Base-by-base conservation (phyloP, 1,140 invertebrate genomes). In the Cydia strobilella region DNA sequence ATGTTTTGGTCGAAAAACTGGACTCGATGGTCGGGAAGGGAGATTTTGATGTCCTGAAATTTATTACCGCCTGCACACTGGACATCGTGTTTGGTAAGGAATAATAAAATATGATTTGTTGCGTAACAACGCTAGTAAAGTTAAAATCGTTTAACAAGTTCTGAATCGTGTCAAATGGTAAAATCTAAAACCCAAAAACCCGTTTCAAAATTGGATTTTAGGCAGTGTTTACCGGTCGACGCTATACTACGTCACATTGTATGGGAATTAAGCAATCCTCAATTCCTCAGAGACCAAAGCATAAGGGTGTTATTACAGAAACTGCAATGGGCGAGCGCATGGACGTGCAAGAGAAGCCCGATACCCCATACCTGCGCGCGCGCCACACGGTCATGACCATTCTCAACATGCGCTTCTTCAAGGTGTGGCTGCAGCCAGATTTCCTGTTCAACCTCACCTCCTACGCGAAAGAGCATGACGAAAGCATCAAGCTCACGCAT, bases 1-100 rank as follows among this genome's bases (percentile, higher is more conserved):
- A 93, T 27, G 92, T 95, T 25, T 86, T 97, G 71, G 79, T 94
- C 0, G 79, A 94, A 5, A 93, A 94, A 75, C 89, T 97, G 54
- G 82, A 76, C 78, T 89, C 87, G 76, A 85, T 90, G 77, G 73
- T 79, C 20, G 82, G 82, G 15, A 86, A 84, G 51, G 82, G 74
- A 82, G 79, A 93, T 73, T 94, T 95, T 76, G 94, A 96, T 78
- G 93, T 97, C 35, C 94, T 95, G 76, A 93, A 94, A 25, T 93
- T 94, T 42, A 89, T 97, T 5, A 95, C 95, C 2, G 90, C 94
- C 3, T 96, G 95, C 87, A 95, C 96, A 35, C 84, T 97, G 48
- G 96, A 97, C 78, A 96, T 96, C 72, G 96, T 97, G 65, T 96
- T 95, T 89, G 96, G 95, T 95, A 89, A 92, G 90, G 82, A 45